A percentile compares a stretch with the other conserved stretches of the same genome.
Conservation (phyloP, 2,797 vertebrate genomes). For the Sebastolobus alascanus region DNA sequence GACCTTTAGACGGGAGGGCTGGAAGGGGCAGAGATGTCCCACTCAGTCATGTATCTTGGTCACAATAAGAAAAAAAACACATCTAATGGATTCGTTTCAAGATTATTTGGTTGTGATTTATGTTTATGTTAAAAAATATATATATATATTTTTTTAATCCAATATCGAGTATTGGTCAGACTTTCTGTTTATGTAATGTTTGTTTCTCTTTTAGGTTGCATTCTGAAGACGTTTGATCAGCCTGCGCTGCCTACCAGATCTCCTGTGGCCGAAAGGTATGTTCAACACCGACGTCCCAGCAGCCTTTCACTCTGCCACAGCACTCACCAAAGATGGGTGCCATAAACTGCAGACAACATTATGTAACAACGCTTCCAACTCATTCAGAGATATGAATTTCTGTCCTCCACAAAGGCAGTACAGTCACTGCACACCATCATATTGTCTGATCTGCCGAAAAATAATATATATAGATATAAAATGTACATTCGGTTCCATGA, state of each 20-base stretch:
- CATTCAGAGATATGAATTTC: constrained; percentile 27
- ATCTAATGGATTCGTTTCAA: not conserved
- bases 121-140: not conserved
- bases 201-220: constrained; percentile 67
- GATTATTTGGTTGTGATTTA: constrained; percentile 10
- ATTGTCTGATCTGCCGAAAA: not conserved
- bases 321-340: constrained; percentile 32
- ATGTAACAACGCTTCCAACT: constrained; percentile 18
- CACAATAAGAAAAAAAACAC: not conserved
- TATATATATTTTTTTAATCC: too few species aligned
- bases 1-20: constrained; percentile 55
- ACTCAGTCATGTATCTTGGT: constrained; percentile 22
- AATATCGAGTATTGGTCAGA: not conserved
- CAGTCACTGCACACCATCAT: not conserved
- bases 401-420: constrained; percentile 24
- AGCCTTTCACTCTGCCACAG: constrained; percentile 40
- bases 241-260: constrained; percentile 62
- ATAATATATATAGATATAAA: not conserved
- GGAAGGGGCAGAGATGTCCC: constrained; percentile 34
- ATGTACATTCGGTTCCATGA: not conserved
- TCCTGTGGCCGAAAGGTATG: constrained; percentile 80
- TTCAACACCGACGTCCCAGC: constrained; percentile 49
- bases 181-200: constrained; percentile 33
- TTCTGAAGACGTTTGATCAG: constrained; percentile 73
- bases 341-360: constrained; percentile 25